Percentiles rank a stretch among this genome's conserved stretches.
These are phyloP conservation scores for Plotosus lineatus DNA, from an alignment of 2,113 vertebrate species.

Conservation along the genomic window DNA sequence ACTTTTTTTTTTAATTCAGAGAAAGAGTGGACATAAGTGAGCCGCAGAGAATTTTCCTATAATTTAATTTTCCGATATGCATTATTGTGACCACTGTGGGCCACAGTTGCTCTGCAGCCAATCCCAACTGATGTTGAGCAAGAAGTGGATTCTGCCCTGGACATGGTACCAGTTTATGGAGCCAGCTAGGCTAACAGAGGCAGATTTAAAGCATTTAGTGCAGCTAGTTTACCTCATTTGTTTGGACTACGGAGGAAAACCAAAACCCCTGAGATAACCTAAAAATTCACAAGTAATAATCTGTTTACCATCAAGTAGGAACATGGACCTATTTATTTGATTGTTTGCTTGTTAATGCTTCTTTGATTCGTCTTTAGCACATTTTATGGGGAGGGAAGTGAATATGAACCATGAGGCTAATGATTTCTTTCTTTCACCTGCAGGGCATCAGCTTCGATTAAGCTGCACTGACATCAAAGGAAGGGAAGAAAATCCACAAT, in stretches of 20 bases:
- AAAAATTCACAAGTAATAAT: neutral
- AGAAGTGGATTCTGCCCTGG: too few species aligned
- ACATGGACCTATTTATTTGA: neutral
- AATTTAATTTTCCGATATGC: neutral
- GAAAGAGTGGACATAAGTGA: neutral
- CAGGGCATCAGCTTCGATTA: constrained; percentile 35
- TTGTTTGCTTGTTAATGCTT: neutral
- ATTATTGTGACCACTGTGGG: too few species aligned
- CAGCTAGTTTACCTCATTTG: too few species aligned
- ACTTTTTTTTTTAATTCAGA: neutral
- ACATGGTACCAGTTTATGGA: too few species aligned
- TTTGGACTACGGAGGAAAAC: too few species aligned
- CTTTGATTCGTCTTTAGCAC: constrained; percentile 18
- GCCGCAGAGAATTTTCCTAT: neutral
- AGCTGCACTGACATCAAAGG: neutral
- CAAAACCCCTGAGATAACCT: too few species aligned
- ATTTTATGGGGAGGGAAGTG: constrained; percentile 30
- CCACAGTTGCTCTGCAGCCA: too few species aligned
- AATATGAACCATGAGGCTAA: constrained; percentile 26
- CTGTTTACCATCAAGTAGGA: neutral
- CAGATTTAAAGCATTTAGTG: too few species aligned
- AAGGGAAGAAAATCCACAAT: constrained; percentile 14
- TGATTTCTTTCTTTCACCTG: constrained; percentile 37
- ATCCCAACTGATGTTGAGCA: too few species aligned
- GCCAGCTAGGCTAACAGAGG: too few species aligned